A percentile compares a stretch with the other conserved stretches of the same genome.
phyloP scores from a whole-genome alignment of 30 jellyfish, hydroid and myxozoan species.

The Turritopsis dohrnii region DNA sequence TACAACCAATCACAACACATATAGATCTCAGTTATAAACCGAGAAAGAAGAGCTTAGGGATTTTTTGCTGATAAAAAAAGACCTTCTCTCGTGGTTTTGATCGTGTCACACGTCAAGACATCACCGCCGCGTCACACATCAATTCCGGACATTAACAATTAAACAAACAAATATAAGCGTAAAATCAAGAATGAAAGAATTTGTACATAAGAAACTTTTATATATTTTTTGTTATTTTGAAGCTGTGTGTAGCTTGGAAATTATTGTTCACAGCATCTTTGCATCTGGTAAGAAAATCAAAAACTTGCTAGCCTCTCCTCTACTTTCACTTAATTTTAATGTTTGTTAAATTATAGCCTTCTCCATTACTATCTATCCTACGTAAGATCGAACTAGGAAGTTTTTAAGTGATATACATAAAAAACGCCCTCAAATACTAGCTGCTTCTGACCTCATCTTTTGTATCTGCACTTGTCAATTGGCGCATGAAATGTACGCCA shows the following conservation, averaged over 20 bases:
- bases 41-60: slow-evolving; percentile 50
- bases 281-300: background rate
- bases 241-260: background rate
- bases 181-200: background rate
- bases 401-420: too few relatives aligned
- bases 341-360: too few relatives aligned
- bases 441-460: background rate
- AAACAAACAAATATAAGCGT: background rate
- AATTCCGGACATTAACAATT: background rate
- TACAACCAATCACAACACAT: slow-evolving; percentile 92
- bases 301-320: background rate
- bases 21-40: slow-evolving; percentile 80
- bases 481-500: background rate
- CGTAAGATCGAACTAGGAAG: too few relatives aligned
- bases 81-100: background rate
- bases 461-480: background rate
- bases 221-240: background rate
- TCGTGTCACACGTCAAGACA: too few relatives aligned
- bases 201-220: background rate
- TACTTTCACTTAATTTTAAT: too few relatives aligned
- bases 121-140: too few relatives aligned
- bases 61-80: background rate
- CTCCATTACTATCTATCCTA: too few relatives aligned
- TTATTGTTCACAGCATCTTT: background rate
- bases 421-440: too few relatives aligned